These are phyloP conservation scores for Trilocha varians DNA, from an alignment of 2,888 invertebrate species.

Conservation along the genomic window DNA sequence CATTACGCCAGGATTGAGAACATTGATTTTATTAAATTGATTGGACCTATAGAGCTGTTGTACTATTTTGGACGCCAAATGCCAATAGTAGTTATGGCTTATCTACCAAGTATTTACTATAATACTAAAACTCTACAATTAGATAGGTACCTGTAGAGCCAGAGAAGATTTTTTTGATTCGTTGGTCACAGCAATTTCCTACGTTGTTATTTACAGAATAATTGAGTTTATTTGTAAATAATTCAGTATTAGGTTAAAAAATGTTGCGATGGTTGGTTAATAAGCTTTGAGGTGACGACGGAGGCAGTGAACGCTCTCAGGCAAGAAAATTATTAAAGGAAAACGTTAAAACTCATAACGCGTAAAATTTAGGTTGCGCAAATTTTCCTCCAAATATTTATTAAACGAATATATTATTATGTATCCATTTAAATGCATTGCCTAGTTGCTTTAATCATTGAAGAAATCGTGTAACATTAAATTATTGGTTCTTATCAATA, in stretches of 20 bases:
- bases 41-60: too few species aligned
- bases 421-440: not conserved
- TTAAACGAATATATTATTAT: not conserved
- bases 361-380: not conserved
- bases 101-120: too few species aligned
- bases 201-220: not conserved
- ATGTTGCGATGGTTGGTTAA: not conserved
- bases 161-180: too few species aligned
- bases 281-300: not conserved
- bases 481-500: not conserved
- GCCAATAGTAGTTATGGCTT: too few species aligned
- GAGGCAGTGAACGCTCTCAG: not conserved
- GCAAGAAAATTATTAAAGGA: not conserved
- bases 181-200: too few species aligned
- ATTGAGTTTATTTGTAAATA: not conserved
- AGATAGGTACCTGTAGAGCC: too few species aligned
- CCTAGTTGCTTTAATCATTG: not conserved
- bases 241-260: not conserved
- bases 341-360: not conserved
- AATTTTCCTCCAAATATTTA: not conserved
- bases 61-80: too few species aligned
- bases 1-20: too few species aligned
- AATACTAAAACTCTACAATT: too few species aligned
- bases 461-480: not conserved
- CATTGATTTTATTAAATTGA: too few species aligned